A percentile compares a stretch with the other conserved stretches of the same genome.
Evolutionary conservation across 37 sponge, comb jelly and placozoan genomes (phyloP).

Genomic region (Hormiphora californensis): DNA sequence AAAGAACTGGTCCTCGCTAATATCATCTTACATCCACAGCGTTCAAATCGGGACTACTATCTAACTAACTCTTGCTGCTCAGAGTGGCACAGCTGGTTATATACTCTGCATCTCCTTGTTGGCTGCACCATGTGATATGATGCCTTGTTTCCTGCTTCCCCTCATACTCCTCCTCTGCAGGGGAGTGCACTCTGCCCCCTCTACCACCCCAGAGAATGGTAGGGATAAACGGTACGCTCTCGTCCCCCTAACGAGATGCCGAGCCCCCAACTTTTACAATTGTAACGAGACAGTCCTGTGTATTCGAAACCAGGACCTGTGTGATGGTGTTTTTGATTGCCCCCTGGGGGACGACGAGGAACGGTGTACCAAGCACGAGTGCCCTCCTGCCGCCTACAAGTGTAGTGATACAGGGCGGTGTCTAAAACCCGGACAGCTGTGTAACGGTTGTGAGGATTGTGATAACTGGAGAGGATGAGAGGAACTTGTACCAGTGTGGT

Average conservation of each 20-base stretch:
- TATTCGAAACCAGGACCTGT: background rate
- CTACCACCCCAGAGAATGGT: background rate
- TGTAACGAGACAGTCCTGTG: background rate
- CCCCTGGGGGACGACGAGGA: slow-evolving; percentile 9
- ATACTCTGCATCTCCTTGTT: too few relatives aligned
- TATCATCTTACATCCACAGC: too few relatives aligned
- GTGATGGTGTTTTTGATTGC: slow-evolving; percentile 13
- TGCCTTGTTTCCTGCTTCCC: background rate
- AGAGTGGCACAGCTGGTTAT: too few relatives aligned
- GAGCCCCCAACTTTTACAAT: slow-evolving; percentile 12
- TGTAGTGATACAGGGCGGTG: slow-evolving; percentile 28
- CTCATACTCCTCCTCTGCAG: background rate
- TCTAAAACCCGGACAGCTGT: background rate
- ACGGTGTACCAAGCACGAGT: background rate
- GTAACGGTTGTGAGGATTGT: slow-evolving; percentile 39
- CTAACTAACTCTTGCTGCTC: too few relatives aligned
- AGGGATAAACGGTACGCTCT: background rate
- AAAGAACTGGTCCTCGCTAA: too few relatives aligned
- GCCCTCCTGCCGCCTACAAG: background rate
- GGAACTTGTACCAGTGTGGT: background rate
- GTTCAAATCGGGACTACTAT: too few relatives aligned
- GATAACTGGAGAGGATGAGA: slow-evolving; percentile 39
- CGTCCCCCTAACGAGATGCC: background rate
- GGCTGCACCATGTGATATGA: background rate
- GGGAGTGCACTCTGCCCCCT: too few relatives aligned